These are phyloP conservation scores for Cistogaster globosa DNA, from an alignment of 2,888 invertebrate species.

Conservation along the genomic window DNA sequence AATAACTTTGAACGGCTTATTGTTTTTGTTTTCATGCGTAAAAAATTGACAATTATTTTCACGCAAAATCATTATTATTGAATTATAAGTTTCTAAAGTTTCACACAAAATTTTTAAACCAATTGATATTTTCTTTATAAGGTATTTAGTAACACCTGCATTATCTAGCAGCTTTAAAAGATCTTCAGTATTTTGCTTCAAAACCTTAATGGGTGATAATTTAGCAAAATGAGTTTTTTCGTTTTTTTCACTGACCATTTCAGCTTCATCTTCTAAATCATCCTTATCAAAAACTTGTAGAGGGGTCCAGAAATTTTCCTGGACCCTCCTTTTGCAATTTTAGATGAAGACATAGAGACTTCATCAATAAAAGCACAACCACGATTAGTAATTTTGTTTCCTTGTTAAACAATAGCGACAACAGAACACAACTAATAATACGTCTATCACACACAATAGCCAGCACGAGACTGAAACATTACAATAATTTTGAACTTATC, in stretches of 20 bases:
- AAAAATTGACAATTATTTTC: slow-evolving; percentile 1
- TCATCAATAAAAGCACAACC: too few species aligned
- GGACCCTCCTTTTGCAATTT: neutral
- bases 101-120: neutral
- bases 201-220: neutral
- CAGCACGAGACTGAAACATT: too few species aligned
- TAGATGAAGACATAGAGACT: slow-evolving; percentile 3
- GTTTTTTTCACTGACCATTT: neutral
- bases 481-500: too few species aligned
- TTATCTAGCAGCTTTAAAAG: neutral
- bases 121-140: neutral
- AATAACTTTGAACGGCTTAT: slow-evolving; percentile 7
- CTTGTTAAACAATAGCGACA: too few species aligned
- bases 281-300: slow-evolving; percentile 1
- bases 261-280: neutral
- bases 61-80: neutral
- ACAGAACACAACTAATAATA: too few species aligned
- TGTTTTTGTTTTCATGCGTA: slow-evolving; percentile 4
- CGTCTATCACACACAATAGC: too few species aligned
- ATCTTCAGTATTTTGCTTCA: neutral
- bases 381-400: neutral
- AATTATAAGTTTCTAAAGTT: neutral
- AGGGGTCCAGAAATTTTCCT: too few species aligned
- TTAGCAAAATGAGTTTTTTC: neutral
- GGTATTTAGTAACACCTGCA: neutral